Percentiles rank a stretch among this genome's conserved stretches.
These are phyloP conservation scores for Meandrina meandrites DNA, from an alignment of 92 coral and sea anemone species.

Conservation along the genomic window DNA sequence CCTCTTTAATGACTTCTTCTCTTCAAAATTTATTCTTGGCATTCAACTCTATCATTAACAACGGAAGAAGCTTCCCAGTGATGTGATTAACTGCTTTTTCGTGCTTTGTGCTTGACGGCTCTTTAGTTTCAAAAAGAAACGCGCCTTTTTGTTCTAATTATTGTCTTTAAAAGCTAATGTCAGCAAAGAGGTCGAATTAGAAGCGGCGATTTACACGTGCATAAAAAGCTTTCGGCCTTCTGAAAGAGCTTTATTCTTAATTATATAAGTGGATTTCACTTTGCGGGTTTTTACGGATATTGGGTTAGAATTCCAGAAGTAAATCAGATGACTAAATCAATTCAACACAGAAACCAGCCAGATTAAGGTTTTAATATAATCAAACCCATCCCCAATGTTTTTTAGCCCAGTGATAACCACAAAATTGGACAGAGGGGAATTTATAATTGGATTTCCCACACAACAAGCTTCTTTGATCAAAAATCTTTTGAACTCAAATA, in stretches of 20 bases:
- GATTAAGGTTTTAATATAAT: neutral
- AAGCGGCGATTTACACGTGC: conserved; percentile 22
- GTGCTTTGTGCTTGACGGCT: conserved; percentile 4
- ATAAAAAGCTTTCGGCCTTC: conserved; percentile 1
- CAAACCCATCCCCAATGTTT: neutral
- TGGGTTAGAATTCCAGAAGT: conserved; percentile 37
- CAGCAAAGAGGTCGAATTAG: conserved; percentile 3
- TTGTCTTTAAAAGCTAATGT: neutral
- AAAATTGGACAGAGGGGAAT: neutral
- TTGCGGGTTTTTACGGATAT: conserved; percentile 37
- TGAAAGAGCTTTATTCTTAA: conserved; percentile 25
- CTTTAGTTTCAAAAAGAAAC: neutral
- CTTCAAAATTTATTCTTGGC: neutral
- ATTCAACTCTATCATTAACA: neutral
- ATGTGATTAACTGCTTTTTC: conserved; percentile 13
- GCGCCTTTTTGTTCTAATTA: conserved; percentile 7
- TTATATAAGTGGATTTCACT: conserved; percentile 35
- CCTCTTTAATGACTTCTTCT: neutral
- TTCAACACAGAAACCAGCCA: neutral
- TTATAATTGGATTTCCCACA: neutral
- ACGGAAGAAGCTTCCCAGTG: conserved; percentile 17
- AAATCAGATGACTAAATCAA: conserved; percentile 7
- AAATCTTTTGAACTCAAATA: neutral
- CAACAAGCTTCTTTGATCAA: neutral
- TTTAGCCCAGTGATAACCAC: neutral